Percentiles rank a stretch among this genome's conserved stretches.
Conservation (phyloP, 35 echinoderm and acorn worm genomes). For the Lytechinus variegatus region DNA sequence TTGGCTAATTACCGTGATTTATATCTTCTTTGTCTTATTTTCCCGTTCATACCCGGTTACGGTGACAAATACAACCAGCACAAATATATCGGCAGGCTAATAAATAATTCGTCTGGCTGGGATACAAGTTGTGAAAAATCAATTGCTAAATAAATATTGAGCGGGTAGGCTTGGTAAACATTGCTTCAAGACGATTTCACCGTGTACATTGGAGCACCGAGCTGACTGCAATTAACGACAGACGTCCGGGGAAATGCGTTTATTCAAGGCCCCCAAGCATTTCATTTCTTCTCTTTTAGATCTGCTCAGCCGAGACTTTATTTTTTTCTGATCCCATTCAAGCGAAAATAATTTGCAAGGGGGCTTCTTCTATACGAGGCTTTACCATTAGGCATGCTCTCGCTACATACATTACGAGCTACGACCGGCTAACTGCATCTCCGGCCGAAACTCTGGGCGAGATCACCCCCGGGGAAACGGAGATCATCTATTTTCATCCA, state of each 20-base stretch:
- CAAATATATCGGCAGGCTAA: neutral
- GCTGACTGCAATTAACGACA: neutral
- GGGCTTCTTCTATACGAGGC: neutral
- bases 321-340: neutral
- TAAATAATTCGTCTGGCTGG: neutral
- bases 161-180: neutral
- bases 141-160: conserved; percentile 7
- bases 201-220: neutral
- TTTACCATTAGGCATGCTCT: neutral
- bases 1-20: neutral
- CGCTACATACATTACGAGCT: neutral
- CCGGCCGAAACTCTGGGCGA: neutral
- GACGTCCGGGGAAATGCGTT: neutral
- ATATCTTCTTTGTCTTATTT: neutral
- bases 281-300: neutral
- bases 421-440: neutral
- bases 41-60: neutral
- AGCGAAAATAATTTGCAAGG: neutral
- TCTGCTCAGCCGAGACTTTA: neutral
- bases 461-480: neutral
- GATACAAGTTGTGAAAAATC: neutral
- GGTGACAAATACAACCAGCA: neutral
- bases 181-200: neutral
- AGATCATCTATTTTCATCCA: neutral
- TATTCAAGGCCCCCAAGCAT: neutral